Percentiles rank a stretch among this genome's conserved stretches.
phyloP scores from a whole-genome alignment of 2,888 invertebrate genomes.

The Athalia cordata region DNA sequence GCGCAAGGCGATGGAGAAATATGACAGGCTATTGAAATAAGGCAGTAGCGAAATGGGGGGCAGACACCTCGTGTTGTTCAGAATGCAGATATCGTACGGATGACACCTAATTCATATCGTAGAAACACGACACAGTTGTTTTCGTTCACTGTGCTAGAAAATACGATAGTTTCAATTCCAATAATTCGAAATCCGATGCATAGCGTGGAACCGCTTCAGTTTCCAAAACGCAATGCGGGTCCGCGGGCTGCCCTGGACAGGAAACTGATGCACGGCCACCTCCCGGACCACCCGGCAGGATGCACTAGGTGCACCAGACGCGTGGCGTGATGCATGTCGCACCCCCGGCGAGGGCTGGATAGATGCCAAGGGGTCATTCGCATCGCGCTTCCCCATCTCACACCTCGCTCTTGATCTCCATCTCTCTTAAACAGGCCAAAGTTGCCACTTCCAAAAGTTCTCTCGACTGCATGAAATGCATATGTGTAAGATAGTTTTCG shows the following conservation, averaged over 20 bases:
- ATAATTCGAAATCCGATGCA: constrained; percentile 31
- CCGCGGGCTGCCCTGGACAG: constrained; percentile 59
- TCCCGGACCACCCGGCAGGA: constrained; percentile 57
- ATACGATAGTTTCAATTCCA: constrained; percentile 45
- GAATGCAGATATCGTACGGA: neutral
- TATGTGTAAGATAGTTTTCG: too few relatives aligned
- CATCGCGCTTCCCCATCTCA: constrained; percentile 55
- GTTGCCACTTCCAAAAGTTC: constrained; percentile 12
- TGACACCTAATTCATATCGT: constrained; percentile 19
- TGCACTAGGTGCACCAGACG: constrained; percentile 66
- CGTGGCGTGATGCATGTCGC: constrained; percentile 64
- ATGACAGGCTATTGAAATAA: neutral
- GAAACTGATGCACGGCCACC: constrained; percentile 60
- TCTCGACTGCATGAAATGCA: neutral
- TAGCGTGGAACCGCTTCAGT: constrained; percentile 32
- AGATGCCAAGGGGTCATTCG: constrained; percentile 63
- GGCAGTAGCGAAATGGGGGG: neutral
- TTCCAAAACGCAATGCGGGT: constrained; percentile 41
- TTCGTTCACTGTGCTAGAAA: constrained; percentile 29
- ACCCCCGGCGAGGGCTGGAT: constrained; percentile 44
- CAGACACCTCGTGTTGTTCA: neutral
- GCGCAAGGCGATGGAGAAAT: neutral
- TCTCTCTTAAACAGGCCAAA: constrained; percentile 48
- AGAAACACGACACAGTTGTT: constrained; percentile 33
- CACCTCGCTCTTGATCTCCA: constrained; percentile 48